These are phyloP conservation scores for Anableps anableps DNA, from an alignment of 2,797 vertebrate genomes.

Conservation along the genomic window DNA sequence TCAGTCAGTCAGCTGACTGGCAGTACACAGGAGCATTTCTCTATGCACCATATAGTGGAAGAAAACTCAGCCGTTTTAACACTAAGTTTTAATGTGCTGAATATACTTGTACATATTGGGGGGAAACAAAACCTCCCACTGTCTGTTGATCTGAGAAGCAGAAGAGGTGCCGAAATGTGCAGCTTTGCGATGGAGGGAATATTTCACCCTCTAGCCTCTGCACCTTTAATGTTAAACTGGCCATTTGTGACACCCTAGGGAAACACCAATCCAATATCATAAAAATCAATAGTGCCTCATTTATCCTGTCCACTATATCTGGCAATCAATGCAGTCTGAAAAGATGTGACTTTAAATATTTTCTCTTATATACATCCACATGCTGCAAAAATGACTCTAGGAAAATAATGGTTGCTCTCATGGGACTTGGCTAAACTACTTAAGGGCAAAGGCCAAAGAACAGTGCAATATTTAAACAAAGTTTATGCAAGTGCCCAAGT, in stretches of 20 bases:
- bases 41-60: not conserved
- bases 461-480: not conserved
- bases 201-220: conserved; percentile 10
- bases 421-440: not conserved
- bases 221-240: conserved; percentile 8
- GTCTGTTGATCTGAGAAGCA: not conserved
- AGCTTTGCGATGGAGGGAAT: not conserved
- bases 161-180: not conserved
- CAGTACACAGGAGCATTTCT: not conserved
- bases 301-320: conserved; percentile 12
- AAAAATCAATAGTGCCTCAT: conserved; percentile 32
- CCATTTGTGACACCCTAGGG: conserved; percentile 23
- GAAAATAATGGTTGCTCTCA: not conserved
- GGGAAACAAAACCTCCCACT: not conserved
- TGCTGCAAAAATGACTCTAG: not conserved
- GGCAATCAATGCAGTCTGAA: conserved; percentile 11
- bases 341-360: conserved; percentile 14
- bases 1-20: not conserved
- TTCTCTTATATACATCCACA: conserved; percentile 2
- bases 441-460: not conserved
- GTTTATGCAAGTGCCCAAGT: not conserved
- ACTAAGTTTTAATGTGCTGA: not conserved
- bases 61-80: not conserved
- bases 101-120: not conserved
- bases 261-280: conserved; percentile 12